Base-by-base conservation (phyloP, 64 coral and sea anemone species). In the Stichodactyla mertensii region DNA sequence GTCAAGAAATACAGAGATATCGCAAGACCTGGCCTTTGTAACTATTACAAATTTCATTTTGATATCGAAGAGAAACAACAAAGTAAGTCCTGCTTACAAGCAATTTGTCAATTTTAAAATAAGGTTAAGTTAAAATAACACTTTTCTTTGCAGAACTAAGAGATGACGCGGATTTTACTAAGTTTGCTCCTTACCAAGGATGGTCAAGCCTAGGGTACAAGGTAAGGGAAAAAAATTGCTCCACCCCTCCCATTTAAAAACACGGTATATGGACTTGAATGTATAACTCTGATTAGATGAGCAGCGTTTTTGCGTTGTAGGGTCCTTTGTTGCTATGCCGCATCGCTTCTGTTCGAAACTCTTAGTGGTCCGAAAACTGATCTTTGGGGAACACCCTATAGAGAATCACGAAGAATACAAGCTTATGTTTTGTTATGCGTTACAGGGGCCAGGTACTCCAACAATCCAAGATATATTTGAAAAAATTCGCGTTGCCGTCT, bases 31-130 rank as follows among this genome's bases (percentile, higher is more conserved):
- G 92, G 92, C 11, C 82, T 98, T 31, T 98, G 95, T 79, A 94
- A 94, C 61, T 98, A 98, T 84, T 98, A 91, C 16, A 87, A 87
- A 67, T 94, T 98, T 69, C 95, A 98, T 54, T 85, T 94, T 14
- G 95, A 98, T 52, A 93, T 98, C 58, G 89, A 87, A 77, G 82
- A 92, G 20, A 87, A 86, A 55, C 95, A 93, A 83, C 90, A 61
- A 87, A 87, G 95, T 98, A 54, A 84, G 89, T 81, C 15, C 36
- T 79, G 51, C 1, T 11, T 87, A 45, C 5, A 28, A 58, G 14
- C 56, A 58, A 11, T 58, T 58, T 2, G 14, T 58, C 56, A 58
- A 58, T 58, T 15, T 11, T 11, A 11, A 9, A 58, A 58, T 58
- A 9, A 58, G 14, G 0, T 15, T 11, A 74, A 11, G 10, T 6